These are phyloP conservation scores for Lycocerus yunnanus DNA, from an alignment of 2,888 invertebrate genomes.

Conservation along the genomic window DNA sequence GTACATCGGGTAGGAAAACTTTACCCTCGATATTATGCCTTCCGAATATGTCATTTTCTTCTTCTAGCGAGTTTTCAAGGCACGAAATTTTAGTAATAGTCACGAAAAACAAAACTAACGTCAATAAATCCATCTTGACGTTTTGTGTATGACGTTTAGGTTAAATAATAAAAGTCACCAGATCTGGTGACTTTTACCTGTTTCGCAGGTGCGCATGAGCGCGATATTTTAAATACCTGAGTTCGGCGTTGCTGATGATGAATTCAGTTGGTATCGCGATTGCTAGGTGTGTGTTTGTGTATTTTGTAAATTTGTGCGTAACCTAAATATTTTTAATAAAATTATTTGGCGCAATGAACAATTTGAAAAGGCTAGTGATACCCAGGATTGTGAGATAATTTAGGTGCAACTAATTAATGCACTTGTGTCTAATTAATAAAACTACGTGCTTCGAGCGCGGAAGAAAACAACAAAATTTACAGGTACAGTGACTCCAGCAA, in stretches of 20 bases:
- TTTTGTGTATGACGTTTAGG: not conserved
- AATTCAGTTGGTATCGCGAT: not conserved
- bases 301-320: not conserved
- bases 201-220: not conserved
- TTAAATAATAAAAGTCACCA: not conserved
- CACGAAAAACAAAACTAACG: not conserved
- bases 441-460: constrained; percentile 17
- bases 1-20: constrained; percentile 74
- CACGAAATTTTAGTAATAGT: not conserved
- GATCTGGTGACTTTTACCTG: not conserved
- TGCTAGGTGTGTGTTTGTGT: not conserved
- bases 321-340: not conserved
- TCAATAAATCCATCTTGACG: not conserved
- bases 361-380: not conserved
- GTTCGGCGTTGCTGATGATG: not conserved
- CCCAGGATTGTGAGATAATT: not conserved
- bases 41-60: constrained; percentile 56
- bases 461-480: constrained; percentile 25
- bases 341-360: not conserved
- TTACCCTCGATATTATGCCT: constrained; percentile 80
- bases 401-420: not conserved
- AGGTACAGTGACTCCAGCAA: no score
- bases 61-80: constrained; percentile 34
- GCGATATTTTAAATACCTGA: constrained; percentile 5
- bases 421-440: constrained; percentile 5